Evolutionary conservation across 1,140 invertebrate genomes (phyloP).

Genomic region (Eubasilissa regina): DNA sequence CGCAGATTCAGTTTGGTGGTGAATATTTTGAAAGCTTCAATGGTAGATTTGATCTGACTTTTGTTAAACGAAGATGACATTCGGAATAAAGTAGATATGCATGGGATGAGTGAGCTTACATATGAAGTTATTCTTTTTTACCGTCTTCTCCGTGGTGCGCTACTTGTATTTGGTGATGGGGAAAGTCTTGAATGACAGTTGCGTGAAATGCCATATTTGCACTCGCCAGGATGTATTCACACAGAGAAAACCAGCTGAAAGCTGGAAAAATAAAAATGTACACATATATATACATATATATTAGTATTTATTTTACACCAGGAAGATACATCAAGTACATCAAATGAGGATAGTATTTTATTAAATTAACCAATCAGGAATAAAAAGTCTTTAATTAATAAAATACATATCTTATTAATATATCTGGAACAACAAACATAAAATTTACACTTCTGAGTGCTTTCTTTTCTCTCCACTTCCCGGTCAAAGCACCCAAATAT

Average conservation of each 20-base stretch:
- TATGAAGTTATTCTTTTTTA: conserved; percentile 46
- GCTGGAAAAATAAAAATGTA: conserved; percentile 74
- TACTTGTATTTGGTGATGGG: conserved; percentile 84
- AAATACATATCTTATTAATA: too few species aligned
- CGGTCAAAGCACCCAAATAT: too few species aligned
- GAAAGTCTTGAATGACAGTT: conserved; percentile 89
- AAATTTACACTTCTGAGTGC: too few species aligned
- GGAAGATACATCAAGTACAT: too few species aligned
- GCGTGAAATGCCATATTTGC: conserved; percentile 94
- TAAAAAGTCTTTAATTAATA: too few species aligned
- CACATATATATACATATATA: too few species aligned
- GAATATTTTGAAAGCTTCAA: conserved; percentile 8
- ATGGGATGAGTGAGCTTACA: conserved; percentile 21
- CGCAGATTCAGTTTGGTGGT: background rate
- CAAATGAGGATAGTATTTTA: too few species aligned
- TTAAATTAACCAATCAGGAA: too few species aligned
- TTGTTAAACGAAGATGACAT: conserved; percentile 25
- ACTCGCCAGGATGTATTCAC: conserved; percentile 91
- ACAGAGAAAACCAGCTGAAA: conserved; percentile 94
- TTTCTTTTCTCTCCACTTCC: too few species aligned
- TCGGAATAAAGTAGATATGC: conserved; percentile 43
- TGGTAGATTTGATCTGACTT: conserved; percentile 4
- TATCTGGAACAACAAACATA: too few species aligned
- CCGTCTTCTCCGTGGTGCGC: conserved; percentile 66
- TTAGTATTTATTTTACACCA: too few species aligned